Conservation (phyloP, 2,888 invertebrate species). For the Cactoblastis cactorum region DNA sequence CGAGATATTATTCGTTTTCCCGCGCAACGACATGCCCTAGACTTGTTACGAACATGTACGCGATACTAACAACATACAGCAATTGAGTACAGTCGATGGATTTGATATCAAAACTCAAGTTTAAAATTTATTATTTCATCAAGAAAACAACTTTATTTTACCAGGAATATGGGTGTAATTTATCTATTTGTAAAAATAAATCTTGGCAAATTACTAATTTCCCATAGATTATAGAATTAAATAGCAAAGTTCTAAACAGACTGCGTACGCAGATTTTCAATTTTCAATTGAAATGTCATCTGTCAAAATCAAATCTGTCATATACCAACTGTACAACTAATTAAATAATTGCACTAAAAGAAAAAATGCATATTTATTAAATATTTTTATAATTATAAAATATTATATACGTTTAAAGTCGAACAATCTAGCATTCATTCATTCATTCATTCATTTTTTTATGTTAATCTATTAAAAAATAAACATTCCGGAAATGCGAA, state of each 20-base stretch:
- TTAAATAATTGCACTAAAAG: not conserved
- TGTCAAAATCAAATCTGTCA: too few species aligned
- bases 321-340: constrained; percentile 20
- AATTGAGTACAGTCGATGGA: not conserved
- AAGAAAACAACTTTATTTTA: too few species aligned
- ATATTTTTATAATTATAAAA: not conserved
- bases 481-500: not conserved
- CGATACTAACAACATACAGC: constrained; percentile 16
- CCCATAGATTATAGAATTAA: too few species aligned
- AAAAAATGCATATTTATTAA: not conserved
- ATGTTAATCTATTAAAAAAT: not conserved
- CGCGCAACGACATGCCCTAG: constrained; percentile 20
- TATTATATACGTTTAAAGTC: not conserved
- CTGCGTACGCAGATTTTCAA: too few species aligned
- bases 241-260: too few species aligned
- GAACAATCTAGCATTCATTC: not conserved
- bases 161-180: too few species aligned
- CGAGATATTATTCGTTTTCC: constrained; percentile 16
- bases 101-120: not conserved
- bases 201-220: too few species aligned
- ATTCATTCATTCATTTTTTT: too few species aligned
- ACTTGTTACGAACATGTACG: constrained; percentile 17
- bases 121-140: too few species aligned
- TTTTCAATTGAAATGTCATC: too few species aligned
- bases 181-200: too few species aligned